Evolutionary conservation across 2,888 invertebrate genomes (phyloP), one percentile per base, ranked within the genome.

Genomic region (Tribolium freemani): DNA sequence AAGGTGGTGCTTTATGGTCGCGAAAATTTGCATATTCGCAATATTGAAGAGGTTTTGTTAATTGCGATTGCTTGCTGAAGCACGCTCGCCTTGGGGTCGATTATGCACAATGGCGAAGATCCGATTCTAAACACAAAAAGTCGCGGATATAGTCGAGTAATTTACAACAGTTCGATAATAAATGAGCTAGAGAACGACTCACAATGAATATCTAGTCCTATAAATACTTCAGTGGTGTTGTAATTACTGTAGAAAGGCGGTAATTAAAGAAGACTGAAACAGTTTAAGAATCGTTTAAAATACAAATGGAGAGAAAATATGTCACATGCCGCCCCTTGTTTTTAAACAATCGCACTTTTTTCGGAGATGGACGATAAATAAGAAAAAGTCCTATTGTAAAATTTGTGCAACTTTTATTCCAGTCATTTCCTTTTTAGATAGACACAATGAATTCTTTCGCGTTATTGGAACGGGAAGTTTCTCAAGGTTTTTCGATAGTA

Each of bases 171-270:
- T 58, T 58, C 58, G 58, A 58, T 61, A 46, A 26, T 38, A 48
- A 46, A 48, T 48, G 16, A 2, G 6, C 10, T 13, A 21, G 48
- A 21, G 61, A 61, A 64, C 38, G 26, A 38, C 51, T 30, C n/a
- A 60, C 48, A 46, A 46, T 31, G 51, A 31, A 13, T 53, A 64
- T 64, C 44, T 53, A 53, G 26, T 44, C 10, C 64, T 30, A 53
- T 53, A 64, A 53, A 64, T 44, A 64, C 61, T 63, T 61, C 30
- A 20, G 16, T 50, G 30, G 63, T 63, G 50, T 31, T 26, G 63
- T 50, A 51, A 63, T 63, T 63, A 11, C 26, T 61, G 50, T 48
- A 30, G 61, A 61, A 61, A 61, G 50, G 46, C 30, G n/a, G 48
- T 61, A 61, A 61, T 61, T 61, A 61, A 60, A 9, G 61, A 46